Evolutionary conservation across 2,113 vertebrate species (phyloP).

Genomic region (Halcyon senegalensis): DNA sequence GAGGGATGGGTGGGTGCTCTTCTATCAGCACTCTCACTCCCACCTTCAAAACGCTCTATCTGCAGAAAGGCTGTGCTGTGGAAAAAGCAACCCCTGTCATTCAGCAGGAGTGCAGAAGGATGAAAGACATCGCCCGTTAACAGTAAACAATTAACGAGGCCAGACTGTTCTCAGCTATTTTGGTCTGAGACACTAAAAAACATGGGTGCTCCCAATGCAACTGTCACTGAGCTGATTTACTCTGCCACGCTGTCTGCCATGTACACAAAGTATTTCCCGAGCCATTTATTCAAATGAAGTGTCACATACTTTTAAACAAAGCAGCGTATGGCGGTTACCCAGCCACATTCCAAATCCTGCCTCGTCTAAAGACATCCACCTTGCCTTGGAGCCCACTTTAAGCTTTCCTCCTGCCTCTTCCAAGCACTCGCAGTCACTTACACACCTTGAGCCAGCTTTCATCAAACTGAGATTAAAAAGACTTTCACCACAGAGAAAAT

Average conservation of each 20-base stretch:
- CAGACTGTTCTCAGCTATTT: not conserved
- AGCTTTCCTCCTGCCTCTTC: not conserved
- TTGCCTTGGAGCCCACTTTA: not conserved
- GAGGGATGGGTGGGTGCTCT: not conserved
- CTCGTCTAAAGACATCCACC: not conserved
- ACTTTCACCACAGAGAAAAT: not conserved
- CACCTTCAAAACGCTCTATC: rapidly evolving
- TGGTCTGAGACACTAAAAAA: not conserved
- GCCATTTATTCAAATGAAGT: not conserved
- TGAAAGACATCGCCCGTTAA: not conserved
- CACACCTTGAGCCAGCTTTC: not conserved
- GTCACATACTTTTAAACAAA: not conserved
- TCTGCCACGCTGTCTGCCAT: not conserved
- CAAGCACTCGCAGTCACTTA: not conserved
- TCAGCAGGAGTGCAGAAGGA: not conserved
- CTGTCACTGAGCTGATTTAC: not conserved
- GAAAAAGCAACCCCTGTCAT: not conserved
- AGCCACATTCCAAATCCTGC: not conserved
- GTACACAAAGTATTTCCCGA: not conserved
- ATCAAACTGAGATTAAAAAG: constrained; percentile 52
- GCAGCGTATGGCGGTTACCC: not conserved
- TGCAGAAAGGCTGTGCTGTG: not conserved
- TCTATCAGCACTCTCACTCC: not conserved
- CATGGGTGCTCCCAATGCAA: not conserved
- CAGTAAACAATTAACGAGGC: not conserved